Evolutionary conservation across 2,888 invertebrate species (phyloP).

Genomic region (Pseudeuparius sepicola): DNA sequence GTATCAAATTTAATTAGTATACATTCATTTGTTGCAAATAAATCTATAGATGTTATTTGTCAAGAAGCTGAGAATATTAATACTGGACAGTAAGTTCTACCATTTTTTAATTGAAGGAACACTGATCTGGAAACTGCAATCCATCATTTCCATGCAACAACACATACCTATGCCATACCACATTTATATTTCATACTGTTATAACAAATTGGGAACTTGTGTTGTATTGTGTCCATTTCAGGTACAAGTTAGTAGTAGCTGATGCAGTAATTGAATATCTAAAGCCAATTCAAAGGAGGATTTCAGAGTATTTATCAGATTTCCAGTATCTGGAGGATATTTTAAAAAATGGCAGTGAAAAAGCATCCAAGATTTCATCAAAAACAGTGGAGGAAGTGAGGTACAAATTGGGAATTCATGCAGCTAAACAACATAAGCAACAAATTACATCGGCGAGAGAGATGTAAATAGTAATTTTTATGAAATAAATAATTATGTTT

Average conservation of each 20-base stretch:
- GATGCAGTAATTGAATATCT: constrained; percentile 62
- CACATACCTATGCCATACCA: too few relatives aligned
- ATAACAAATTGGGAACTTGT: too few relatives aligned
- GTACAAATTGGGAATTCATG: constrained; percentile 48
- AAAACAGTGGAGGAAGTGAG: constrained; percentile 49
- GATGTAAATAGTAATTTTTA: too few relatives aligned
- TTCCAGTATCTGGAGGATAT: constrained; percentile 51
- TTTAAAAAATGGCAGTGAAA: constrained; percentile 45
- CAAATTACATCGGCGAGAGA: too few relatives aligned
- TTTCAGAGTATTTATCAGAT: constrained; percentile 47
- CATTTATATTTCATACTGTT: too few relatives aligned
- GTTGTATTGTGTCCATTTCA: constrained; percentile 30
- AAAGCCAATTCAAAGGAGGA: constrained; percentile 56
- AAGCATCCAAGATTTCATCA: constrained; percentile 46
- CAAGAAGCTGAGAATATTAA: constrained; percentile 53
- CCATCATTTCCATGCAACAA: constrained; percentile 1
- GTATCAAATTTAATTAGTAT: constrained; percentile 83
- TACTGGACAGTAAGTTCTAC: constrained; percentile 55
- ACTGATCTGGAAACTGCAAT: too few relatives aligned
- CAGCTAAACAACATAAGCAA: too few relatives aligned
- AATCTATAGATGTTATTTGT: constrained; percentile 57
- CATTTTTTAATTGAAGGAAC: too few relatives aligned
- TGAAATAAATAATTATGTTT: too few relatives aligned
- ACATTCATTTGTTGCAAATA: constrained; percentile 64
- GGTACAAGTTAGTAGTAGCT: constrained; percentile 63